Evolutionary conservation across 2,888 invertebrate genomes (phyloP), one percentile per base, ranked within the genome.

Genomic region (Andrena minutula): DNA sequence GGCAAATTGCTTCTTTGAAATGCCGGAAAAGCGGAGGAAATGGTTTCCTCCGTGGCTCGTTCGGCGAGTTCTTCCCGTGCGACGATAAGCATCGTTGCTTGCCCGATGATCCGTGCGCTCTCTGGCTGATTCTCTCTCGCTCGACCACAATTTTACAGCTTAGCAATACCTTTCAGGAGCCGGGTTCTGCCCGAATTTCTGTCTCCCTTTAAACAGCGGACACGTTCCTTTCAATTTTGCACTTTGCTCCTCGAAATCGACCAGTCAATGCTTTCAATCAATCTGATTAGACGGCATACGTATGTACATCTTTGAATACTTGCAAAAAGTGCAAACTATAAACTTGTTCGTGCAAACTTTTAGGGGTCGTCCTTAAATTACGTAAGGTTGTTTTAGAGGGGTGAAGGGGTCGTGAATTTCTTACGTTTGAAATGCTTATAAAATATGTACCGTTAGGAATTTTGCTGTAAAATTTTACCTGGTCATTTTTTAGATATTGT

Each of bases 1-100:
- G 89, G 90, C 90, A 92, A 93, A 93, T 93, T 93, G 92, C 92
- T 92, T 92, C 93, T 93, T 93, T 92, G 91, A 93, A 92, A 92
- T 88, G 89, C 86, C 88, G 89, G 89, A 90, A 91, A 86, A 88
- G 85, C 88, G 71, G 82, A 84, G 86, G 82, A 86, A 89, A 88
- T 84, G 80, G 87, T 88, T 88, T 74, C 79, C 89, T 81, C 73
- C 79, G 82, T 80, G 84, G 84, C 82, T 87, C 51, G 74, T 76
- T 16, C 51, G 75, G 47, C 80, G 72, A 75, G 73, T 84, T 83
- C 75, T 85, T 81, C 84, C 75, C 74, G 79, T 20, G 79, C 60
- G 79, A 83, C 78, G 79, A 77, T 77, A 82, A 83, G 87, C 87
- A 78, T 87, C 87, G 86, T 83, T 80, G 78, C 75, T 61, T 71